Evolutionary conservation across 2,797 vertebrate species (phyloP).

Genomic region (Urophycis tenuis): DNA sequence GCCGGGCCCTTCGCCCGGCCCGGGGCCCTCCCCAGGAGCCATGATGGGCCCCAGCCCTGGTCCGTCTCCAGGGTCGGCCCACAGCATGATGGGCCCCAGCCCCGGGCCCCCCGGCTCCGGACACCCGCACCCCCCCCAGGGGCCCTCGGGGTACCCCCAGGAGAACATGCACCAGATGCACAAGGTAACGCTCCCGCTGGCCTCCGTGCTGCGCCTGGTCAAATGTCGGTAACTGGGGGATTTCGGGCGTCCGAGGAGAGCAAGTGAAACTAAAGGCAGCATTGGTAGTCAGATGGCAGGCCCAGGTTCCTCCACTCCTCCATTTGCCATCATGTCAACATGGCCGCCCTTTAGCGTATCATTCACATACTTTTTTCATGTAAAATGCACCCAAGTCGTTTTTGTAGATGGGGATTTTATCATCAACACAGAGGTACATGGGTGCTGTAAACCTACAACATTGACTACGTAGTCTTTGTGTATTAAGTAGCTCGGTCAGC

Average conservation of each 20-base stretch:
- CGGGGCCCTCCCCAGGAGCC: slow-evolving; percentile 85
- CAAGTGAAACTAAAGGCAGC: neutral
- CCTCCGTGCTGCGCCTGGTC: no score
- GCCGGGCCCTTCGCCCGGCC: slow-evolving; percentile 85
- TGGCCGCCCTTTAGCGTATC: neutral
- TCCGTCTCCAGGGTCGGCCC: slow-evolving; percentile 86
- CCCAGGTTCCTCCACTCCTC: neutral
- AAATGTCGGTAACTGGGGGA: neutral
- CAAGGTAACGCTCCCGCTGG: slow-evolving; percentile 69
- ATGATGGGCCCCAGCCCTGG: slow-evolving; percentile 90
- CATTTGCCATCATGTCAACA: neutral
- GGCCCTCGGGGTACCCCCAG: slow-evolving; percentile 85
- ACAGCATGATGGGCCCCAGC: slow-evolving; percentile 96
- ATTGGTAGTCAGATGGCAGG: neutral
- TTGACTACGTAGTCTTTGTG: no score
- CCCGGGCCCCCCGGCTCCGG: slow-evolving; percentile 85
- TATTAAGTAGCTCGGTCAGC: no score
- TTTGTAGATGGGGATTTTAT: neutral
- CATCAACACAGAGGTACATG: neutral
- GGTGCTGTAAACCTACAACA: neutral
- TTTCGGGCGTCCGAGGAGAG: neutral
- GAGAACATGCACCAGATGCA: slow-evolving; percentile 94
- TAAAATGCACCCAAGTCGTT: neutral
- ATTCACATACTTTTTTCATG: neutral
- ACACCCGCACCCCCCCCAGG: slow-evolving; percentile 82